Conservation (phyloP, 2,113 vertebrate genomes). For the Seriola aureovittata region DNA sequence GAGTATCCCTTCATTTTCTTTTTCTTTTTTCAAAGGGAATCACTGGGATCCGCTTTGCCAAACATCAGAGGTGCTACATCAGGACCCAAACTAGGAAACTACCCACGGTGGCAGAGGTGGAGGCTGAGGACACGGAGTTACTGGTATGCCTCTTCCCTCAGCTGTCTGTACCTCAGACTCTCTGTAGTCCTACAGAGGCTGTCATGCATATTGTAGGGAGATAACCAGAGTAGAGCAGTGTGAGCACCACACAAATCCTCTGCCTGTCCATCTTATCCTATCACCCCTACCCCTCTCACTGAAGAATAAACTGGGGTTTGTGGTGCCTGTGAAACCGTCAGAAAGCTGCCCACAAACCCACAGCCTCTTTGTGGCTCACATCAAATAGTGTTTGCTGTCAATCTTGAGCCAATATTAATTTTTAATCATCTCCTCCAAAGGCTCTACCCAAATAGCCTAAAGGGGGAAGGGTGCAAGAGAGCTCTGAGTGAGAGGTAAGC, state of each 20-base stretch:
- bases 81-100: constrained; percentile 83
- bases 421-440: constrained; percentile 86
- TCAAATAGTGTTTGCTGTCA: constrained; percentile 88
- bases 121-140: constrained; percentile 65
- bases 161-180: constrained; percentile 44
- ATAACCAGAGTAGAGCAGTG: constrained; percentile 65
- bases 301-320: constrained; percentile 79
- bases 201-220: constrained; percentile 75
- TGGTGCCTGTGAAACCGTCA: constrained; percentile 79
- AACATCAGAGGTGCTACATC: constrained; percentile 88
- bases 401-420: constrained; percentile 86
- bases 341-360: constrained; percentile 80
- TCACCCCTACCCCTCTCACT: constrained; percentile 66
- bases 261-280: constrained; percentile 70
- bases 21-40: constrained; percentile 83
- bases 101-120: constrained; percentile 73
- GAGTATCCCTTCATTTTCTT: constrained; percentile 55
- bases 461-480: constrained; percentile 75
- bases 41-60: constrained; percentile 85
- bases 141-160: constrained; percentile 64
- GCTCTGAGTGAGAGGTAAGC: constrained; percentile 83
- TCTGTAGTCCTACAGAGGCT: constrained; percentile 61
- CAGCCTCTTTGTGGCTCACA: constrained; percentile 85
- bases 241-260: constrained; percentile 66
- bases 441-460: constrained; percentile 84